phyloP scores from a whole-genome alignment of 2,113 vertebrate genomes.

The Isurus oxyrinchus region DNA sequence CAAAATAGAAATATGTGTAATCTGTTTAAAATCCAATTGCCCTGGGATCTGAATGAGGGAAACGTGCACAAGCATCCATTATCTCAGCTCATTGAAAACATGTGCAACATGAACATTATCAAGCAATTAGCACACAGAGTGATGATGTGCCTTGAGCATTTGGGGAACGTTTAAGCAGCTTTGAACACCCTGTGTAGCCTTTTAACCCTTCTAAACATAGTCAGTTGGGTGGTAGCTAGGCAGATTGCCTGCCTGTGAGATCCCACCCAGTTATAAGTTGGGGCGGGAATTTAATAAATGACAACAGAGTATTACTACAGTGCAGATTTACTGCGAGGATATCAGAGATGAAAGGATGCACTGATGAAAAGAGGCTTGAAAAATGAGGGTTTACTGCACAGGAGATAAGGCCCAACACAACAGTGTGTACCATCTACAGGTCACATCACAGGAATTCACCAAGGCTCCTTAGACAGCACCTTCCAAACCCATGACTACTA shows the following conservation, averaged over 20 bases:
- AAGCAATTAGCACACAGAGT: not conserved
- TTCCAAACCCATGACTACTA: no score
- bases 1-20: constrained; percentile 5
- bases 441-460: no score
- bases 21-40: constrained; percentile 34
- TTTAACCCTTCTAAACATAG: not conserved
- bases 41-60: constrained; percentile 6
- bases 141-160: constrained; percentile 1
- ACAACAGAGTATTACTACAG: no score
- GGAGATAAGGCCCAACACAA: no score
- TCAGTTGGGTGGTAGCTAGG: not conserved
- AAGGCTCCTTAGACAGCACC: no score
- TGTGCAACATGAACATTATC: not conserved
- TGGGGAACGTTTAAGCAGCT: not conserved
- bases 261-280: not conserved
- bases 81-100: not conserved
- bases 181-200: not conserved
- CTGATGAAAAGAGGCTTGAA: no score
- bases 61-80: constrained; percentile 32
- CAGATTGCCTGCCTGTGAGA: not conserved
- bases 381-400: no score
- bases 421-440: no score
- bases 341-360: no score
- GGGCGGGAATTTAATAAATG: not conserved
- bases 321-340: no score